A percentile compares a stretch with the other conserved stretches of the same genome.
phyloP scores from a whole-genome alignment of 2,888 invertebrate genomes.

The Dexiosoma caninum region DNA sequence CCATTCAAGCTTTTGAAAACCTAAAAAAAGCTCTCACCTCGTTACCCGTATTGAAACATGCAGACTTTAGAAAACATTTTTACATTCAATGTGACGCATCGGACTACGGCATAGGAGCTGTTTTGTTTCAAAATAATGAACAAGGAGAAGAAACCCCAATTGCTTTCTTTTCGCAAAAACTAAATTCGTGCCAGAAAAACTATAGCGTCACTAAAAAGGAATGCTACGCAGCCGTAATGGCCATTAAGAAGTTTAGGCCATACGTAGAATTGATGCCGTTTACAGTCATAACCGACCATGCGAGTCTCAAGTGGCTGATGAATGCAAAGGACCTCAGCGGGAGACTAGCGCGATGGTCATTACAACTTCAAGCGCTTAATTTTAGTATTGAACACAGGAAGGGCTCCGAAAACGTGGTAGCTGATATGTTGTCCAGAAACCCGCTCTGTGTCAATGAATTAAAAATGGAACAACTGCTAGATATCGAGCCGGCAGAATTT shows the following conservation, averaged over 20 bases:
- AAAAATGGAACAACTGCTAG: too few relatives aligned
- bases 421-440: too few relatives aligned
- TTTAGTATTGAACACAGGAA: neutral
- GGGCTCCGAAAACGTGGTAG: too few relatives aligned
- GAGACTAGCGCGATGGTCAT: too few relatives aligned
- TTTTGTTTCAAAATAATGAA: neutral
- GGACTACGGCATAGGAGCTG: neutral
- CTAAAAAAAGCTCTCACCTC: neutral
- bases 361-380: neutral
- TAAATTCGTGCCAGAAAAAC: neutral
- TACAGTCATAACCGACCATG: neutral
- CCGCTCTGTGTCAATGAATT: too few relatives aligned
- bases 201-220: neutral
- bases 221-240: neutral
- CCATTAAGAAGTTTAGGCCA: neutral
- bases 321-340: neutral
- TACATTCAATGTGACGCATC: neutral
- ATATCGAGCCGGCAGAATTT: too few relatives aligned
- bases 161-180: neutral
- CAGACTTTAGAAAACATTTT: neutral
- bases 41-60: neutral
- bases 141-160: neutral
- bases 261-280: neutral
- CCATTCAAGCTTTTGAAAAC: neutral
- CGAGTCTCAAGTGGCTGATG: neutral